These are phyloP conservation scores for Hemicentrotus pulcherrimus DNA, from an alignment of 35 echinoderm and acorn worm genomes.

Conservation along the genomic window DNA sequence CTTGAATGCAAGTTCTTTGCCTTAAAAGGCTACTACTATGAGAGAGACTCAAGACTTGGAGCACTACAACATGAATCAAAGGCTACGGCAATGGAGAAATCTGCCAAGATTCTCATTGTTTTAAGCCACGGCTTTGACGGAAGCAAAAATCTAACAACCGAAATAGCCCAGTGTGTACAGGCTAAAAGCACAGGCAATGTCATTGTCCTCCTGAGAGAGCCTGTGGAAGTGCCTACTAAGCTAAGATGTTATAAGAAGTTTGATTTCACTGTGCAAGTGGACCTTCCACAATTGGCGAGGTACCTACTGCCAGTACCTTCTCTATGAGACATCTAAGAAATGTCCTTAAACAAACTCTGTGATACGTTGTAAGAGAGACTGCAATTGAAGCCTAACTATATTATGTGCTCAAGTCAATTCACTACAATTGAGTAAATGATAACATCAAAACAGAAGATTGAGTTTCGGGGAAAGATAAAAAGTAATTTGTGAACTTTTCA, in stretches of 20 bases:
- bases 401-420: no score
- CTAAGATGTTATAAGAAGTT: neutral
- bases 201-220: neutral
- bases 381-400: no score
- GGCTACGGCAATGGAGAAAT: neutral
- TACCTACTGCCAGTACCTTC: neutral
- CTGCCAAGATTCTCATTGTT: constrained; percentile 23
- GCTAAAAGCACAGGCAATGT: neutral
- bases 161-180: neutral
- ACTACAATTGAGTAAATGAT: no score
- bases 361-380: no score
- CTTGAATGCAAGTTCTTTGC: neutral
- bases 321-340: neutral
- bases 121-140: neutral
- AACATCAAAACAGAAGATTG: no score
- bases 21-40: constrained; percentile 1
- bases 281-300: constrained; percentile 21
- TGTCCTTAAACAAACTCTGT: no score
- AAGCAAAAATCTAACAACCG: neutral
- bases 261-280: neutral
- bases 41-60: neutral
- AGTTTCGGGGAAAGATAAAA: no score
- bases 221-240: neutral
- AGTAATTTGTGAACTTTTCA: no score
- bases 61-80: neutral